phyloP scores from a whole-genome alignment of 2,888 invertebrate species.

The Lasius platythorax region DNA sequence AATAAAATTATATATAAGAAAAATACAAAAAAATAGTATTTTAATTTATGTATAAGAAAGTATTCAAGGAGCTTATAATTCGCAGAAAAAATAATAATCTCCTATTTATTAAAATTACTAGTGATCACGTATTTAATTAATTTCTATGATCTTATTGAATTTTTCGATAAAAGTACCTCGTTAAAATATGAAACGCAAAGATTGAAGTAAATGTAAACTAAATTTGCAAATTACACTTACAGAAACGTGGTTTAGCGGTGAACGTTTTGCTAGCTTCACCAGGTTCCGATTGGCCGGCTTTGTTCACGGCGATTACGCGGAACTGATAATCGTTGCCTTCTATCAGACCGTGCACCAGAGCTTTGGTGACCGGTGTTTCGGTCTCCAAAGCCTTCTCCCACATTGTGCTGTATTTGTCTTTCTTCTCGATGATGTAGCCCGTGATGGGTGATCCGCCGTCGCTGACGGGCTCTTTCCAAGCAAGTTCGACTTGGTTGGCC shows the following conservation, averaged over 20 bases:
- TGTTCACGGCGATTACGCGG: conserved; percentile 97
- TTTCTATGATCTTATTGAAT: neutral
- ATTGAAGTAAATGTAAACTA: neutral
- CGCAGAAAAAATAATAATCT: neutral
- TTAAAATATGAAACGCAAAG: neutral
- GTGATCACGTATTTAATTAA: neutral
- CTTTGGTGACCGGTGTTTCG: conserved; percentile 91
- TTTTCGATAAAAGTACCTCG: neutral
- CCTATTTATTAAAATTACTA: too few species aligned
- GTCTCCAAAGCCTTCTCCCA: conserved; percentile 98
- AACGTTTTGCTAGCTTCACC: conserved; percentile 95
- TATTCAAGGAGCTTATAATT: neutral
- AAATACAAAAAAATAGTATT: neutral
- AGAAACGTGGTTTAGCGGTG: conserved; percentile 94
- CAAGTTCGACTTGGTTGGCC: conserved; percentile 95
- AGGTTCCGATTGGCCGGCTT: conserved; percentile 97
- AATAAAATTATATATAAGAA: neutral
- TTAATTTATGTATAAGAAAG: neutral
- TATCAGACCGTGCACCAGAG: conserved; percentile 95
- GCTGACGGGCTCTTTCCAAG: conserved; percentile 95
- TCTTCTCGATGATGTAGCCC: conserved; percentile 97
- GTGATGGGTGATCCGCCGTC: conserved; percentile 98
- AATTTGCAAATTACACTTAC: conserved; percentile 85
- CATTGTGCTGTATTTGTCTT: conserved; percentile 95
- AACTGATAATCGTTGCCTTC: conserved; percentile 99